phyloP scores from a whole-genome alignment of 2,797 vertebrate species.

The Falco biarmicus region DNA sequence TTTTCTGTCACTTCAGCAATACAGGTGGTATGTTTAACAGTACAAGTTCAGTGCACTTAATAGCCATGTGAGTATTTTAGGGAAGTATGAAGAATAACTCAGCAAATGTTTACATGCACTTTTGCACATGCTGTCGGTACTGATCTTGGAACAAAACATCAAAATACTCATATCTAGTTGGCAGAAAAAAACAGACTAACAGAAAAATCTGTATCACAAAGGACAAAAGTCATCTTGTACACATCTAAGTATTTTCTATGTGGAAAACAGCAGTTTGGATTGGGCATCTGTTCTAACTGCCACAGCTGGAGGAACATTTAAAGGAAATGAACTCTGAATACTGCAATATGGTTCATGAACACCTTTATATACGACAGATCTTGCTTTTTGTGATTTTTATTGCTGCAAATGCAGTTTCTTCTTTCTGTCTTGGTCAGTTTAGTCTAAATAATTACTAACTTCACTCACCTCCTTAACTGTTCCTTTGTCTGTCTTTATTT shows the following conservation, averaged over 20 bases:
- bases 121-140: background rate
- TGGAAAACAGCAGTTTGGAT: background rate
- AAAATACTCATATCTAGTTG: background rate
- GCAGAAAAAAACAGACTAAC: background rate
- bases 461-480: background rate
- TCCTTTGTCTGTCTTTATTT: slow-evolving; percentile 20
- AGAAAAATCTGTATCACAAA: background rate
- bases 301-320: background rate
- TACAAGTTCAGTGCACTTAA: background rate
- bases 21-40: background rate
- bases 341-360: background rate
- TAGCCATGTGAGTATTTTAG: background rate
- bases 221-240: background rate
- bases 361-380: background rate
- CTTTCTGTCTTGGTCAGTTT: slow-evolving; percentile 25
- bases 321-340: background rate
- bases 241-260: background rate
- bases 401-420: slow-evolving; percentile 4
- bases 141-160: slow-evolving; percentile 9
- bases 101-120: background rate
- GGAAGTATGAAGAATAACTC: background rate
- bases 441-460: background rate
- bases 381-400: background rate
- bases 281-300: background rate
- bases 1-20: background rate